A percentile compares a stretch with the other conserved stretches of the same genome.
phyloP scores from a whole-genome alignment of 2,113 vertebrate genomes.

The Verasper variegatus region DNA sequence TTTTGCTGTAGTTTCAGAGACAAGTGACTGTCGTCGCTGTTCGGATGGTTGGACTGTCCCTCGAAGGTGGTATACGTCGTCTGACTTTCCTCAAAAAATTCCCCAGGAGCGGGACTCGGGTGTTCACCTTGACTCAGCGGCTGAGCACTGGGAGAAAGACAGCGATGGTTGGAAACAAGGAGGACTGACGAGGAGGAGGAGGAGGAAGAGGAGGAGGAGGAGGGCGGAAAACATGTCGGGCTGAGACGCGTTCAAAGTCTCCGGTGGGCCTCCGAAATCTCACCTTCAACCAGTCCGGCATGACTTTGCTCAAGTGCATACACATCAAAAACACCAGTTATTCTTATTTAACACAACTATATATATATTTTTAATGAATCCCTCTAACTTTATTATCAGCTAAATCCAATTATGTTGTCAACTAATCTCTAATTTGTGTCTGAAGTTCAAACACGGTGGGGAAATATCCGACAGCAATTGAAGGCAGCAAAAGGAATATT shows the following conservation, averaged over 20 bases:
- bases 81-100: conserved; percentile 46
- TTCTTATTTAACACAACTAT: not conserved
- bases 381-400: too few species aligned
- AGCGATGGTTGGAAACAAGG: conserved; percentile 53
- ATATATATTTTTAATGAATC: too few species aligned
- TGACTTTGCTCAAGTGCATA: not conserved
- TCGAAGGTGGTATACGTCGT: not conserved
- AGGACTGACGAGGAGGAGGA: conserved; percentile 41
- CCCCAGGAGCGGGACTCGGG: conserved; percentile 52
- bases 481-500: conserved; percentile 54
- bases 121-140: conserved; percentile 44
- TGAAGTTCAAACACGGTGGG: rapidly evolving
- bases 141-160: conserved; percentile 49
- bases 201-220: conserved; percentile 14
- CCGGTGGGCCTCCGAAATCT: not conserved
- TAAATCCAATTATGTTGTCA: not conserved
- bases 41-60: conserved; percentile 6
- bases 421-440: not conserved
- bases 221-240: conserved; percentile 59
- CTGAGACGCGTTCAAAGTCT: conserved; percentile 51
- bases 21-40: conserved; percentile 26
- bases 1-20: conserved; percentile 51
- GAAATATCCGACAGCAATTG: conserved; percentile 19
- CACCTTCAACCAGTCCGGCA: not conserved
- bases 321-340: not conserved